These are phyloP conservation scores for Lophotriccus pileatus DNA, from an alignment of 2,797 vertebrate genomes.

Conservation along the genomic window DNA sequence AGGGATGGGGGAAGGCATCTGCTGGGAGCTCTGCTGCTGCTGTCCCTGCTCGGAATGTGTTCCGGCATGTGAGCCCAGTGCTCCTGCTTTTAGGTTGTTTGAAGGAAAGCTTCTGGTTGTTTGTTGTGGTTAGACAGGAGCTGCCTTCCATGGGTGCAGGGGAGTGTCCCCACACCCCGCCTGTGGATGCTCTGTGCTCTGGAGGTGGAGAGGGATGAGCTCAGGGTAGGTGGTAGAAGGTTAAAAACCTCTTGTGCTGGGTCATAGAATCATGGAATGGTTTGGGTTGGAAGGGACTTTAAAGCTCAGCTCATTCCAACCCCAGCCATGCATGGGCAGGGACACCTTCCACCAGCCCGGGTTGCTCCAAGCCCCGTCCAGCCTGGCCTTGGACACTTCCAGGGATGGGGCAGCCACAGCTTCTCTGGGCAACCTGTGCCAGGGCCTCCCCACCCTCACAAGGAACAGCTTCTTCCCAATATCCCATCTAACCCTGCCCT, in stretches of 20 bases:
- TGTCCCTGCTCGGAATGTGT: neutral
- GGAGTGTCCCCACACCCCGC: neutral
- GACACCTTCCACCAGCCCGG: neutral
- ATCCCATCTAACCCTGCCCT: neutral
- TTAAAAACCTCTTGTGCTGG: neutral
- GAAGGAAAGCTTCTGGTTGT: neutral
- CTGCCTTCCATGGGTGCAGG: rapidly evolving
- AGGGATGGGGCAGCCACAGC: neutral
- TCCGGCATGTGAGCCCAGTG: neutral
- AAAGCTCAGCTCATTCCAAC: neutral
- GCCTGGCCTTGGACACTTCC: neutral
- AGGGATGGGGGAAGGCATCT: neutral
- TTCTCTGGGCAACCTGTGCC: neutral
- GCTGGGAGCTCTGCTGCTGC: neutral
- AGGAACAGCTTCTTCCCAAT: neutral
- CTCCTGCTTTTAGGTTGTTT: neutral
- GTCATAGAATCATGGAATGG: neutral
- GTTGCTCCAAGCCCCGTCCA: neutral
- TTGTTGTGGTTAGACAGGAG: neutral
- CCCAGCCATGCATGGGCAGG: neutral
- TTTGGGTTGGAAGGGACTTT: neutral
- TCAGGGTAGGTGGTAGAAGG: neutral
- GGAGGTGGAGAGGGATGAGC: neutral
- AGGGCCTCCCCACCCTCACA: neutral
- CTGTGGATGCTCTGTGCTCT: rapidly evolving